A percentile compares a stretch with the other conserved stretches of the same genome.
Evolutionary conservation across 2,888 invertebrate species (phyloP).

Genomic region (Muscina levida): DNA sequence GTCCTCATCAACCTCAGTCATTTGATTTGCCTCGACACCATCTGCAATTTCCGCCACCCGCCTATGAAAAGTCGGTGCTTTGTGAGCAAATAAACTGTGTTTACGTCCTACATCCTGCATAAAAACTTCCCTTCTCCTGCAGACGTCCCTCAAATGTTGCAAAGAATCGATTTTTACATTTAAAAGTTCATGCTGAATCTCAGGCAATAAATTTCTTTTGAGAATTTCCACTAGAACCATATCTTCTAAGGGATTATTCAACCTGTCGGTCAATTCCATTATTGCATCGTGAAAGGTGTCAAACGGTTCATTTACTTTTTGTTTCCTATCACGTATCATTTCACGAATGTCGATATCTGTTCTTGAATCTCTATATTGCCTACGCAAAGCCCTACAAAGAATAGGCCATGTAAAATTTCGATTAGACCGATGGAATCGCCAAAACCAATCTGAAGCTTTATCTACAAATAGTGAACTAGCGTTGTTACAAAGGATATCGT

Average conservation of each 20-base stretch:
- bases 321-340: slow-evolving; percentile 46
- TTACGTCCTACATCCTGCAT: slow-evolving; percentile 33
- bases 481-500: not conserved
- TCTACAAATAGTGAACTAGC: not conserved
- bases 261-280: slow-evolving; percentile 32
- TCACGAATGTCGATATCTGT: slow-evolving; percentile 34
- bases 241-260: slow-evolving; percentile 9
- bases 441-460: slow-evolving; percentile 35
- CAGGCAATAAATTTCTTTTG: slow-evolving; percentile 19
- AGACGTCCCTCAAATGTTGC: slow-evolving; percentile 17
- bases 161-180: slow-evolving; percentile 3
- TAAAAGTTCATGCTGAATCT: slow-evolving; percentile 25
- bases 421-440: slow-evolving; percentile 18
- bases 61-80: not conserved
- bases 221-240: slow-evolving; percentile 31
- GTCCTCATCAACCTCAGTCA: not conserved
- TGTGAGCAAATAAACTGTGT: not conserved
- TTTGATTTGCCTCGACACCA: not conserved
- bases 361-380: slow-evolving; percentile 35
- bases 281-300: slow-evolving; percentile 45
- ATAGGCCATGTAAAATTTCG: too few relatives aligned
- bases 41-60: not conserved
- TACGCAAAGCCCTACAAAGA: slow-evolving; percentile 29
- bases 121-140: slow-evolving; percentile 21
- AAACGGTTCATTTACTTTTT: slow-evolving; percentile 27